Percentiles rank a stretch among this genome's conserved stretches.
Conservation (phyloP, 2,888 invertebrate genomes). For the Erebia palarica region DNA sequence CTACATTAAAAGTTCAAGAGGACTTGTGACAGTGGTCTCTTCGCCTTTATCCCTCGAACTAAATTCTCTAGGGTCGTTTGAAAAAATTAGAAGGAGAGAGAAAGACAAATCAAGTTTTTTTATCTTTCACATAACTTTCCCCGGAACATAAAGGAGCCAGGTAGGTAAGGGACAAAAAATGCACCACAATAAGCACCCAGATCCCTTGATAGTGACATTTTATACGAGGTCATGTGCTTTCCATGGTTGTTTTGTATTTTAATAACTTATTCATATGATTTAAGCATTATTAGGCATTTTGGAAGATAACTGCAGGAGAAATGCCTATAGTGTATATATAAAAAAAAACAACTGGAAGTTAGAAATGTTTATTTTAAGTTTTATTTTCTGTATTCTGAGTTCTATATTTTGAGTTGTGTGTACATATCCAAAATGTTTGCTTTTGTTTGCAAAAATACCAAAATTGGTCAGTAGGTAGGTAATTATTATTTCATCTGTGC, state of each 20-base stretch:
- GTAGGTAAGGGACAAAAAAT: slow-evolving; percentile 63
- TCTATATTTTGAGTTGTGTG: too few relatives aligned
- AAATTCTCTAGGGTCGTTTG: slow-evolving; percentile 59
- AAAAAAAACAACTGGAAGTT: too few relatives aligned
- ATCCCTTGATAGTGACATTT: slow-evolving; percentile 74
- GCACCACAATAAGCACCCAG: slow-evolving; percentile 51
- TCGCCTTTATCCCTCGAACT: slow-evolving; percentile 19
- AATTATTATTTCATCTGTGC: too few relatives aligned
- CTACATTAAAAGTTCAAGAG: not conserved
- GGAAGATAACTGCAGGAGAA: too few relatives aligned
- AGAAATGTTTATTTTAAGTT: too few relatives aligned
- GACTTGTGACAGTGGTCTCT: slow-evolving; percentile 8
- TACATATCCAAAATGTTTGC: too few relatives aligned
- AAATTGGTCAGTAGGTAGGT: too few relatives aligned
- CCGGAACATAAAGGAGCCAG: slow-evolving; percentile 68
- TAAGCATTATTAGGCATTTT: not conserved
- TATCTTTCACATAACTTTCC: slow-evolving; percentile 79
- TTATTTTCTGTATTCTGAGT: too few relatives aligned
- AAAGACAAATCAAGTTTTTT: slow-evolving; percentile 72
- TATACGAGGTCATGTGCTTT: slow-evolving; percentile 48
- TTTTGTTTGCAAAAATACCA: too few relatives aligned
- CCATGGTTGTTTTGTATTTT: slow-evolving; percentile 26
- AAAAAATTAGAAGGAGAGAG: slow-evolving; percentile 56
- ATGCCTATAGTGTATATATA: too few relatives aligned
- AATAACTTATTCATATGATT: slow-evolving; percentile 13